Base-by-base conservation (phyloP, 2,888 invertebrate species). In the Xestia sexstrigata region DNA sequence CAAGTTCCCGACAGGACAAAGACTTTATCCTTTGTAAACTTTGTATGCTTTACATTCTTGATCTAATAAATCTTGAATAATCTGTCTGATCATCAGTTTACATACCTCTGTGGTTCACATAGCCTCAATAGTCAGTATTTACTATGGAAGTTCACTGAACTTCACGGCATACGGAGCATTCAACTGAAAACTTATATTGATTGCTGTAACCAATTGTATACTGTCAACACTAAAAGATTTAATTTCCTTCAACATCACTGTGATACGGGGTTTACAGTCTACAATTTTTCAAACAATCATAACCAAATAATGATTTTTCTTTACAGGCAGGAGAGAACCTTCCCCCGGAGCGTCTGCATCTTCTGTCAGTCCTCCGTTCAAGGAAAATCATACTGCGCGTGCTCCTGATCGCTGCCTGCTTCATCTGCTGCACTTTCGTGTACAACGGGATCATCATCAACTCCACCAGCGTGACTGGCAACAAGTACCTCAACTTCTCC, bases 361-460 rank as follows among this genome's bases (percentile, higher is more conserved):
- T 95, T 0, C 83, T 93, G 0, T 90, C 92, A 0, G 94, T 93
- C 0, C 90, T 96, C 1, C 93, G 93, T 3, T 96, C 96, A 0
- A 91, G 88, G 72, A 94, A 92, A 42, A 95, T 96, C 67, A 70
- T 95, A 11, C 49, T 92, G 11, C 94, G 96, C 1, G 89, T 95
- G 71, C 90, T 91, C 0, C 83, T 97, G 95, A 94, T 95, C 60
- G 93, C 96, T 0, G 93, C 90, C 79, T 98, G 98, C 92, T 98
- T 98, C 97, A 97, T 98, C 79, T 98, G 98, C 73, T 97, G 97
- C 91, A 97, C 98, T 17, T 97, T 98, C 87, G 97, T 98, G 20
- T 98, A 97, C 93, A 98, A 98, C 89, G 98, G 98, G 0, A 95
- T 98, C 70, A 98, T 98, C 58, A 95, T 98, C 82, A 98, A 98